Evolutionary conservation across 2,888 invertebrate species (phyloP), one percentile per base, ranked within the genome.

Genomic region (Drosophila peninsularis): DNA sequence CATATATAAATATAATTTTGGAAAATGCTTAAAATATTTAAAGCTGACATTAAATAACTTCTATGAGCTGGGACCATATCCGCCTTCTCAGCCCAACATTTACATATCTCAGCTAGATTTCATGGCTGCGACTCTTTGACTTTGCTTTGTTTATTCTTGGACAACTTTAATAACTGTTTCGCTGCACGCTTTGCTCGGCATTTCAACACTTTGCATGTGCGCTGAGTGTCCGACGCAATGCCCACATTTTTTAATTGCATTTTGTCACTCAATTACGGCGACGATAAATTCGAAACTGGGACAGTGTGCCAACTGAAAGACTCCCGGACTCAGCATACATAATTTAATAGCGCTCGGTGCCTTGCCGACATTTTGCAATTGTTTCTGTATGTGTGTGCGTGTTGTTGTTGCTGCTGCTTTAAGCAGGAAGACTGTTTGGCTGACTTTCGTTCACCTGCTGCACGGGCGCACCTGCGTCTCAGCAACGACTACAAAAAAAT

Each of bases 231-330:
- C 13, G 7, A 37, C n/a, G n/a, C n/a, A n/a, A n/a, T n/a, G 37
- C 17, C 65, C 57, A 65, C 56, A 72, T 71, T 80, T 74, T 80
- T 83, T 88, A 83, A 88, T 86, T 88, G 71, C 75, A 72, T 86
- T 83, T 83, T 88, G 84, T 87, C 81, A 89, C 87, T 89, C 89
- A 80, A 81, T 83, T 89, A 81, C 72, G 32, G 67, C 61, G 30
- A 50, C 66, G 82, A 75, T 63, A 64, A 74, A 49, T 45, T 39
- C 39, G 39, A 89, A 89, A 89, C 71, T 89, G 88, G 88, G 78
- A 87, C 88, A 83, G 84, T 83, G 89, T 83, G 83, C 88, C 83
- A 83, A 88, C 70, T 66, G 62, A 71, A 68, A 45, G 47, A 62
- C 67, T 65, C 68, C 71, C 68, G 52, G 44, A 36, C 69, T 56